Conservation (phyloP, 30 jellyfish, hydroid and myxozoan genomes). For the Hydra vulgaris region DNA sequence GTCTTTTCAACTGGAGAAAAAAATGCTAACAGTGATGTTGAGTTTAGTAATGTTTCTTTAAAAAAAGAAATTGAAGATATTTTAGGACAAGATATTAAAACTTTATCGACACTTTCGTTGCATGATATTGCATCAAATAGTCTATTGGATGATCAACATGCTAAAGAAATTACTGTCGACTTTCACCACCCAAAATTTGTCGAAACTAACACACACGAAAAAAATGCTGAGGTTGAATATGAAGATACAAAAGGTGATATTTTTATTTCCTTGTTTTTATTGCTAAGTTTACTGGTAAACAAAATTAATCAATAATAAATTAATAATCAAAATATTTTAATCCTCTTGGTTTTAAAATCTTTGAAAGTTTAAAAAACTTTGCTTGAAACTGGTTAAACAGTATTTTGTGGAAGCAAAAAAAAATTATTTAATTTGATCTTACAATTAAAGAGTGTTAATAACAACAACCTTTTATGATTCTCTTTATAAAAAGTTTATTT, state of each 20-base stretch:
- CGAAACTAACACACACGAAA: neutral
- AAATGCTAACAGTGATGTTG: conserved; percentile 8
- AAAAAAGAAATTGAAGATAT: conserved; percentile 22
- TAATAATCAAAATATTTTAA: too few relatives aligned
- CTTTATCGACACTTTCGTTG: neutral
- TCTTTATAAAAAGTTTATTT: too few relatives aligned
- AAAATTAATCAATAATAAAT: too few relatives aligned
- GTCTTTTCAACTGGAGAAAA: neutral
- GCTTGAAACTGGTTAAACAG: too few relatives aligned
- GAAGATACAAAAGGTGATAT: neutral
- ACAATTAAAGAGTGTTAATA: too few relatives aligned
- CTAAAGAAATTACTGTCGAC: conserved; percentile 12
- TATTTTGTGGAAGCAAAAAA: too few relatives aligned
- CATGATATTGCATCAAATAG: neutral
- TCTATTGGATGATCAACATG: neutral
- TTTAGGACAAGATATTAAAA: neutral
- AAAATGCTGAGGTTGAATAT: neutral
- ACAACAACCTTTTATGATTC: too few relatives aligned
- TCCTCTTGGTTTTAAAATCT: too few relatives aligned
- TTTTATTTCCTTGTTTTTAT: too few relatives aligned
- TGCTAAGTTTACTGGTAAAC: too few relatives aligned
- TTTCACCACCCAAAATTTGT: neutral
- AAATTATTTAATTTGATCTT: too few relatives aligned
- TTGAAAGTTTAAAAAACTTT: too few relatives aligned
- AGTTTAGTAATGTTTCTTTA: conserved; percentile 1